Percentiles rank a stretch among this genome's conserved stretches.
Conservation (phyloP, 2,888 invertebrate genomes). For the Ceriagrion tenellum region DNA sequence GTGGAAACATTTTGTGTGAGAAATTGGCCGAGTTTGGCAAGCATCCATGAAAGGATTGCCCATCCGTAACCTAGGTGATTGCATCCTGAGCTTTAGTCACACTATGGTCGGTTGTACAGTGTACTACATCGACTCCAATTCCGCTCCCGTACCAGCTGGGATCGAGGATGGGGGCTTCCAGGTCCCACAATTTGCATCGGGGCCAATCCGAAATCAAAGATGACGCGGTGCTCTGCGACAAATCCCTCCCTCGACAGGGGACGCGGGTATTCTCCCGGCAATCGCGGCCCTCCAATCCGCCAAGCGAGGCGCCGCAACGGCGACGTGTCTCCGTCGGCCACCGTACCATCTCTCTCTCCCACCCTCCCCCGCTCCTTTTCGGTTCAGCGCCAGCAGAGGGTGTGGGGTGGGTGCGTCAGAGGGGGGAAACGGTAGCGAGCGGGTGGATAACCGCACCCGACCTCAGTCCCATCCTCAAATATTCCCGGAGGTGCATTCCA, state of each 20-base stretch:
- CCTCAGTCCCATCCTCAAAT: constrained; percentile 39
- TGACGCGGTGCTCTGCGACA: not conserved
- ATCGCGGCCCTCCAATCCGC: not conserved
- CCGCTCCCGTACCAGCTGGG: not conserved
- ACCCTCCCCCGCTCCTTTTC: not conserved
- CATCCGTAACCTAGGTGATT: too few relatives aligned
- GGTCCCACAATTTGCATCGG: not conserved
- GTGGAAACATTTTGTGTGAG: too few relatives aligned
- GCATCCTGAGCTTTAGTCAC: too few relatives aligned
- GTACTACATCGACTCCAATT: too few relatives aligned
- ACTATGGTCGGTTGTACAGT: too few relatives aligned
- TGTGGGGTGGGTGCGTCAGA: not conserved
- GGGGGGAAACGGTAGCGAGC: not conserved
- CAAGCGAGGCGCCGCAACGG: not conserved
- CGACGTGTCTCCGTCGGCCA: not conserved
- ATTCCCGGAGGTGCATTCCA: constrained; percentile 61
- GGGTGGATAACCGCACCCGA: constrained; percentile 26
- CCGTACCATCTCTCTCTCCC: not conserved
- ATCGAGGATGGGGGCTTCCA: not conserved
- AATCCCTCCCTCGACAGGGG: not conserved
- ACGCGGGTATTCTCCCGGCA: not conserved
- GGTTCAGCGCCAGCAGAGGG: not conserved
- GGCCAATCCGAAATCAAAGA: not conserved
- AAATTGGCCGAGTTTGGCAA: too few relatives aligned
- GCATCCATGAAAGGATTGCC: too few relatives aligned